Evolutionary conservation across 2,113 vertebrate species (phyloP).

Genomic region (Cacatua alba): DNA sequence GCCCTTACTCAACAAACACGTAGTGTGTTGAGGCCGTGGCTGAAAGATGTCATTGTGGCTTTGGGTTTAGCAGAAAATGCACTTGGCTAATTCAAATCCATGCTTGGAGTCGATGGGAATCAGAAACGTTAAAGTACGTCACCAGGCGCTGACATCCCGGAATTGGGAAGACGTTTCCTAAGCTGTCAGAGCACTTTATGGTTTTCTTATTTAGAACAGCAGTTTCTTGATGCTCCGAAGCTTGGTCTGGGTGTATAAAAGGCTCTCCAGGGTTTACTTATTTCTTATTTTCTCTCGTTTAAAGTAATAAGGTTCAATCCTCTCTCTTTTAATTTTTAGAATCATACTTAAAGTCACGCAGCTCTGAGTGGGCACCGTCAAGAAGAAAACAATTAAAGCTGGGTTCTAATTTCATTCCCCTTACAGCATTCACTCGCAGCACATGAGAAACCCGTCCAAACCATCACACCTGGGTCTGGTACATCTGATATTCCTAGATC

Average conservation of each 20-base stretch:
- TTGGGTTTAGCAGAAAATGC: background rate
- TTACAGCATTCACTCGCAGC: background rate
- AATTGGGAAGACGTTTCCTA: background rate
- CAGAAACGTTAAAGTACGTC: background rate
- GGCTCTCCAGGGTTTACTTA: background rate
- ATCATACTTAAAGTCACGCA: background rate
- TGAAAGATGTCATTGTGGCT: background rate
- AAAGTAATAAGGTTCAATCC: background rate
- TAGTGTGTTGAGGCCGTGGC: background rate
- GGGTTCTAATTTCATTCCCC: background rate
- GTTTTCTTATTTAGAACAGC: background rate
- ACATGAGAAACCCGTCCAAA: background rate
- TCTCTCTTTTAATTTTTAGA: background rate
- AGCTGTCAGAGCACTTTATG: background rate
- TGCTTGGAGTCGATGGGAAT: background rate
- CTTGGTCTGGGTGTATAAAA: background rate
- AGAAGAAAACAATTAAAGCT: background rate
- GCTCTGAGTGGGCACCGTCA: background rate
- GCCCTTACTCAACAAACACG: background rate
- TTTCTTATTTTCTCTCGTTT: background rate
- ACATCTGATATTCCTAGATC: background rate
- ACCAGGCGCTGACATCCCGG: background rate
- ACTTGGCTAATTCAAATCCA: background rate
- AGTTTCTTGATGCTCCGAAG: background rate
- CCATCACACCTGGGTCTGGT: accelerated